phyloP scores from a whole-genome alignment of 2,797 vertebrate species.

The Melanotaenia pygmaea region DNA sequence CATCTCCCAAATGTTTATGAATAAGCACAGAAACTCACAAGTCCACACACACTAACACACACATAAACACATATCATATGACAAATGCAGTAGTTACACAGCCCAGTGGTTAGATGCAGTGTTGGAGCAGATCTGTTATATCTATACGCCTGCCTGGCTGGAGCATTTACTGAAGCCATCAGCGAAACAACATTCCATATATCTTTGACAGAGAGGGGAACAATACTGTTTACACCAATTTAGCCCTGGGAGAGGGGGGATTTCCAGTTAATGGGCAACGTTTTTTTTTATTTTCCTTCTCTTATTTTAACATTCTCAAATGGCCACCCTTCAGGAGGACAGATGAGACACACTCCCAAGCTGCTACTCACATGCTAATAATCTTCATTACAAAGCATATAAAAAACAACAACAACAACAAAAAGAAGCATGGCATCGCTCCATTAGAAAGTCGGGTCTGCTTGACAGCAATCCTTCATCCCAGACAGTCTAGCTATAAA shows the following conservation, averaged over 20 bases:
- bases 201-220: slow-evolving; percentile 74
- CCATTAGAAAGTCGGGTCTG: slow-evolving; percentile 45
- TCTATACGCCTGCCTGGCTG: slow-evolving; percentile 68
- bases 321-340: slow-evolving; percentile 66
- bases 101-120: slow-evolving; percentile 70
- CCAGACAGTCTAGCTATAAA: slow-evolving; percentile 4
- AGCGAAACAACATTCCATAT: slow-evolving; percentile 70
- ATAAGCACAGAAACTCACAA: slow-evolving; percentile 31
- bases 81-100: slow-evolving; percentile 77
- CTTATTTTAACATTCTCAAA: slow-evolving; percentile 71
- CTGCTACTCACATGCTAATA: slow-evolving; percentile 71
- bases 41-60: slow-evolving; percentile 4
- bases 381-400: slow-evolving; percentile 66
- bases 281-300: slow-evolving; percentile 11
- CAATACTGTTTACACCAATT: slow-evolving; percentile 78
- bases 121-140: slow-evolving; percentile 71
- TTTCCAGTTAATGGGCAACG: slow-evolving; percentile 64
- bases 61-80: slow-evolving; percentile 45
- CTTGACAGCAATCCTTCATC: slow-evolving; percentile 33
- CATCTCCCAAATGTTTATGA: slow-evolving; percentile 54
- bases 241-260: slow-evolving; percentile 46
- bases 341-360: slow-evolving; percentile 60
- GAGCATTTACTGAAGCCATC: slow-evolving; percentile 76
- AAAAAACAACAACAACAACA: slow-evolving; percentile 4
- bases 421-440: slow-evolving; percentile 24